phyloP scores from a whole-genome alignment of 2,888 invertebrate genomes.

The Synanthedon formicaeformis region DNA sequence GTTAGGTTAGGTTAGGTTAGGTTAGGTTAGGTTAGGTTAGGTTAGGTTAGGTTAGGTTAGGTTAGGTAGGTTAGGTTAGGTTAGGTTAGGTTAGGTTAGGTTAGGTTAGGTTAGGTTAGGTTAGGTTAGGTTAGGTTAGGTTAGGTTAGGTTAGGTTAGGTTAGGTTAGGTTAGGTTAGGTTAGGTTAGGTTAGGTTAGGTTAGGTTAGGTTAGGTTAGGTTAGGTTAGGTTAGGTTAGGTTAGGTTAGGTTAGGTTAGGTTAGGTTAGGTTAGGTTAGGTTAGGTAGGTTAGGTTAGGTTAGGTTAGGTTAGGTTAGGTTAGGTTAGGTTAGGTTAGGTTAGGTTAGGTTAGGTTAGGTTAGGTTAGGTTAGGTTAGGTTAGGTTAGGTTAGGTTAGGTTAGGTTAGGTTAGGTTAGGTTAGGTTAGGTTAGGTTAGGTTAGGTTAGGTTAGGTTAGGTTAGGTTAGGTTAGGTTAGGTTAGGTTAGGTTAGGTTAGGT shows the following conservation, averaged over 20 bases:
- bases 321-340: conserved; percentile 4
- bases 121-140: conserved; percentile 8
- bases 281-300: conserved; percentile 6
- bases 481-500: conserved; percentile 1
- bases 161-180: conserved; percentile 10
- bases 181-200: conserved; percentile 11
- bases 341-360: conserved; percentile 9
- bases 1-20: no score
- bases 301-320: conserved; percentile 1
- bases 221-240: conserved; percentile 7
- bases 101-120: conserved; percentile 6
- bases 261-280: conserved; percentile 9
- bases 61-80: conserved; percentile 11
- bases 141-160: conserved; percentile 8
- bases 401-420: background rate
- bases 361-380: conserved; percentile 12
- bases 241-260: conserved; percentile 5
- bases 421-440: conserved; percentile 10
- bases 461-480: background rate
- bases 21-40: no score
- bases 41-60: conserved; percentile 3
- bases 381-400: conserved; percentile 12
- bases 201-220: conserved; percentile 7
- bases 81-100: conserved; percentile 7
- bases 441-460: conserved; percentile 11